Evolutionary conservation across 1,140 invertebrate genomes (phyloP).

Genomic region (Colletes latitarsis): DNA sequence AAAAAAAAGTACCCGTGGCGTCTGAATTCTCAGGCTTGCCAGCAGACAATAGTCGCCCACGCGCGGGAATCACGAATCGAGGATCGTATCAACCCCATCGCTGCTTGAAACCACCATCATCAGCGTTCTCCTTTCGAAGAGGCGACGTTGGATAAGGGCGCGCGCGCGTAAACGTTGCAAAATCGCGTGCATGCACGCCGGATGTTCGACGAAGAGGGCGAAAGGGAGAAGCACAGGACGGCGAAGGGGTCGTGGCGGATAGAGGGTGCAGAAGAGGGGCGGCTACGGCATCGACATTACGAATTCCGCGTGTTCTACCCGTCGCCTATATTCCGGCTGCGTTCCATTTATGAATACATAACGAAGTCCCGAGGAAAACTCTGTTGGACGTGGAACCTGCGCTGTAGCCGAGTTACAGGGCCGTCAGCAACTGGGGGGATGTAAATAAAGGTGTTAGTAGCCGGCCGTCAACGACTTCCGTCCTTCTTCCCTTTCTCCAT

Average conservation of each 20-base stretch:
- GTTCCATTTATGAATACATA: constrained; percentile 74
- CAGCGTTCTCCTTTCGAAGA: constrained; percentile 15
- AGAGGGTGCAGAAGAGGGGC: too few relatives aligned
- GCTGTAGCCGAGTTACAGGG: not conserved
- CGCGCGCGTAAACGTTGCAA: constrained; percentile 26
- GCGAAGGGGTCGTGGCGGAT: not conserved
- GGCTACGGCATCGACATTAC: constrained; percentile 58
- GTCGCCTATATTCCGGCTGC: constrained; percentile 65
- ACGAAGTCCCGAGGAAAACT: constrained; percentile 64
- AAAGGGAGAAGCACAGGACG: not conserved
- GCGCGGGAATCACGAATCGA: not conserved
- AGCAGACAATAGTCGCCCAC: not conserved
- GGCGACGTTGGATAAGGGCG: constrained; percentile 9
- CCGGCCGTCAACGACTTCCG: constrained; percentile 40
- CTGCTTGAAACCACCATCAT: constrained; percentile 4
- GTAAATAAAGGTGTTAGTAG: constrained; percentile 47
- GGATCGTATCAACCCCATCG: constrained; percentile 8
- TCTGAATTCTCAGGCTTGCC: not conserved
- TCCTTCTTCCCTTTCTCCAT: not conserved
- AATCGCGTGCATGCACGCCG: constrained; percentile 41
- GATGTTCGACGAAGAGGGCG: constrained; percentile 12
- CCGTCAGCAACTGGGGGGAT: too few relatives aligned
- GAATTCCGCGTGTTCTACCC: constrained; percentile 64
- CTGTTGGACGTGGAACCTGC: constrained; percentile 41
- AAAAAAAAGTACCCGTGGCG: too few relatives aligned